phyloP scores from a whole-genome alignment of 2,113 vertebrate species.

The Spilogale gracilis region DNA sequence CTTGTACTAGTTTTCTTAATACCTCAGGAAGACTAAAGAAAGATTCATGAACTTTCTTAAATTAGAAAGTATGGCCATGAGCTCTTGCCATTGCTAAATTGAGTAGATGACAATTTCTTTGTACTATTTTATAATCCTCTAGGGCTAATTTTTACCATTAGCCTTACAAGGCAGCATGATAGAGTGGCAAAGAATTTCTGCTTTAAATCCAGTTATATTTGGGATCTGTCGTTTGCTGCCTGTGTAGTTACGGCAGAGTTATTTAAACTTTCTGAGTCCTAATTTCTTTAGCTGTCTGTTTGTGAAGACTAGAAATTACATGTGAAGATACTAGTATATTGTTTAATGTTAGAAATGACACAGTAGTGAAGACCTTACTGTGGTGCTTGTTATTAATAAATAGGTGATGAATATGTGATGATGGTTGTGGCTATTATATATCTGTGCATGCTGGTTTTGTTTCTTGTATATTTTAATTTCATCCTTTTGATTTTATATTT shows the following conservation, averaged over 20 bases:
- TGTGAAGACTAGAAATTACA: not conserved
- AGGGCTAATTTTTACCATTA: conserved; percentile 68
- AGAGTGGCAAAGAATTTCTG: conserved; percentile 66
- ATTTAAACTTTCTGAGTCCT: conserved; percentile 49
- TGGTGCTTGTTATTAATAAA: not conserved
- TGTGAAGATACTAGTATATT: not conserved
- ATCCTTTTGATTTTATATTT: conserved; percentile 38
- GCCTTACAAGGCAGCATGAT: conserved; percentile 44
- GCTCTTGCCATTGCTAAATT: conserved; percentile 75
- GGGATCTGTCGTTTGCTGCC: not conserved
- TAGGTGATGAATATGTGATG: not conserved
- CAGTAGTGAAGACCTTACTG: not conserved
- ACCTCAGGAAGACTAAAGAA: conserved; percentile 64
- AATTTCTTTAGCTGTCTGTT: conserved; percentile 60
- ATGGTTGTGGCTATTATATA: not conserved
- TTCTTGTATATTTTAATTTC: not conserved
- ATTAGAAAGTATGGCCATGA: conserved; percentile 64
- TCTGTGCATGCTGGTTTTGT: not conserved
- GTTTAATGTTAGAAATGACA: not conserved
- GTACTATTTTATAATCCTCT: conserved; percentile 69
- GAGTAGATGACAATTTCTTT: conserved; percentile 74
- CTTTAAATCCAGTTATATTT: conserved; percentile 59
- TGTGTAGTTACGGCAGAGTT: conserved; percentile 38
- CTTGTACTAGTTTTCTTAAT: conserved; percentile 62
- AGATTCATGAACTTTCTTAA: conserved; percentile 71